Conservation (phyloP, 2,888 invertebrate species). For the Ganaspis brasiliensis region DNA sequence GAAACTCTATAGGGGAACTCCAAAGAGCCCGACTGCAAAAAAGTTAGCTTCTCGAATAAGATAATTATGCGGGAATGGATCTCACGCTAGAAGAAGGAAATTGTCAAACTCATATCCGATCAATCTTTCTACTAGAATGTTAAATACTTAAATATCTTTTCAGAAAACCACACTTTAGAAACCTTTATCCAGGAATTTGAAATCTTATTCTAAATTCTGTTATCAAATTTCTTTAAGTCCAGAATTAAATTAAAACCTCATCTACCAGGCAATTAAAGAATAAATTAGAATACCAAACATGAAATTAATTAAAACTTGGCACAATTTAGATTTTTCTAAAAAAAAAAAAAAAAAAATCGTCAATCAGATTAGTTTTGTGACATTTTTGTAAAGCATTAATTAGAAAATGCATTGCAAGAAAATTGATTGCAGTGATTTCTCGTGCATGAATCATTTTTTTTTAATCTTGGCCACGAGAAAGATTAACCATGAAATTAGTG, state of each 20-base stretch:
- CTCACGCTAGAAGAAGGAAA: slow-evolving; percentile 24
- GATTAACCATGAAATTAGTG: slow-evolving; percentile 16
- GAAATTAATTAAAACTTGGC: too few relatives aligned
- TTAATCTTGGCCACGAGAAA: not conserved
- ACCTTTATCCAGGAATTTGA: too few relatives aligned
- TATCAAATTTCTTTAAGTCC: too few relatives aligned
- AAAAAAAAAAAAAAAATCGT: too few relatives aligned
- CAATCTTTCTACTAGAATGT: slow-evolving; percentile 4
- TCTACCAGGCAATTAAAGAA: too few relatives aligned
- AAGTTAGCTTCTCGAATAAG: slow-evolving; percentile 9
- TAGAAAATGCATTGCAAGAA: slow-evolving; percentile 12
- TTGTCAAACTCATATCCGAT: slow-evolving; percentile 41
- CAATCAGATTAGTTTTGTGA: too few relatives aligned
- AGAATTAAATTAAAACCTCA: too few relatives aligned
- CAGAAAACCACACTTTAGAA: too few relatives aligned
- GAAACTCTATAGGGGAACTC: slow-evolving; percentile 25
- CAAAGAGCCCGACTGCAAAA: slow-evolving; percentile 31
- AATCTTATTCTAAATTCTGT: too few relatives aligned
- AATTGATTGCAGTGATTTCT: not conserved
- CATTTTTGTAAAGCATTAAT: not conserved
- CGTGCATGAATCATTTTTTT: slow-evolving; percentile 12
- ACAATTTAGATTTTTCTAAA: too few relatives aligned
- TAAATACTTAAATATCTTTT: not conserved
- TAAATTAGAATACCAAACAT: too few relatives aligned
- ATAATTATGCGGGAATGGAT: slow-evolving; percentile 33